Percentiles rank a stretch among this genome's conserved stretches.
phyloP scores from a whole-genome alignment of 1,140 invertebrate genomes.

The Eciton burchellii region DNA sequence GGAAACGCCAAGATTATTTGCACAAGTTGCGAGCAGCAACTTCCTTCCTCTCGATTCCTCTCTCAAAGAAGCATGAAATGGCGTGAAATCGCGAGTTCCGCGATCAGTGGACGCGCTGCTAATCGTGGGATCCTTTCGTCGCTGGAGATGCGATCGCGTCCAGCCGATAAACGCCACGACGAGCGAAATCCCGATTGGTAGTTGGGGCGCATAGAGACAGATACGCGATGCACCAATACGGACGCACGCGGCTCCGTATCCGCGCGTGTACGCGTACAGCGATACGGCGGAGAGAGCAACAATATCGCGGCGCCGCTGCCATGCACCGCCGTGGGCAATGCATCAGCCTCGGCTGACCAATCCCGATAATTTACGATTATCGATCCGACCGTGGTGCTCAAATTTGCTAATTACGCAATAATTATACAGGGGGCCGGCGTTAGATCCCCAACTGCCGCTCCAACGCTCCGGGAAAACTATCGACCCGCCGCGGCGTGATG shows the following conservation, averaged over 20 bases:
- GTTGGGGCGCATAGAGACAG: neutral
- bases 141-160: neutral
- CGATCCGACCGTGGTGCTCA: constrained; percentile 77
- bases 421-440: constrained; percentile 74
- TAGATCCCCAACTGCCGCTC: constrained; percentile 64
- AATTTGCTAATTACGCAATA: constrained; percentile 79
- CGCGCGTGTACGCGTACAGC: constrained; percentile 12
- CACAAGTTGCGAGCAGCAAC: too few relatives aligned
- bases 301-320: constrained; percentile 50
- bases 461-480: constrained; percentile 44
- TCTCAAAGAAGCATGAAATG: too few relatives aligned
- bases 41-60: too few relatives aligned
- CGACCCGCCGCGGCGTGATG: constrained; percentile 16
- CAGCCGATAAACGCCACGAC: neutral
- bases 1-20: too few relatives aligned
- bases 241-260: constrained; percentile 1
- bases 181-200: constrained; percentile 15
- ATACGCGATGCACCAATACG: constrained; percentile 8
- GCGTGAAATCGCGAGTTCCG: too few relatives aligned
- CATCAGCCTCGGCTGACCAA: constrained; percentile 76
- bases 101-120: neutral
- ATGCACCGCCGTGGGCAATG: constrained; percentile 70
- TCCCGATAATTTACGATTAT: constrained; percentile 79
- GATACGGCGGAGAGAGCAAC: constrained; percentile 40
- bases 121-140: neutral